Evolutionary conservation across 2,113 vertebrate species (phyloP).

Genomic region (Anhinga anhinga): DNA sequence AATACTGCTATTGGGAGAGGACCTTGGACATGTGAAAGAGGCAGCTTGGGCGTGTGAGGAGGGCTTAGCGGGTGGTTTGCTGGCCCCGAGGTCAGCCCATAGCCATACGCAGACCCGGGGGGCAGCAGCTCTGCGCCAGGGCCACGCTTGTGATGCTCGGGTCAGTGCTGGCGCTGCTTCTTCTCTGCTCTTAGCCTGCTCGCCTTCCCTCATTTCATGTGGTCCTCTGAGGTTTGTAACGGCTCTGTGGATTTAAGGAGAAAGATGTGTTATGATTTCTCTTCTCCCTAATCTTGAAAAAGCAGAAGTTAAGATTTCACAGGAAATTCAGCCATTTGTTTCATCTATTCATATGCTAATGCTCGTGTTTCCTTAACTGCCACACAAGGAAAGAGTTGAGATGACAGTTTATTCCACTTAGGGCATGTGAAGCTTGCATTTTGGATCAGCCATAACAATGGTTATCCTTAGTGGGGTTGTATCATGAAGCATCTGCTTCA

Average conservation of each 20-base stretch:
- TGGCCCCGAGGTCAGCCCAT: background rate
- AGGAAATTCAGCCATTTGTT: background rate
- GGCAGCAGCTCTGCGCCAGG: background rate
- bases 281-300: background rate
- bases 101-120: fast-evolving
- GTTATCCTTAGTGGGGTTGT: background rate
- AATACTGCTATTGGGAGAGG: fast-evolving
- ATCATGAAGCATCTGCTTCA: background rate
- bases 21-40: background rate
- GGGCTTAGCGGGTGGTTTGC: fast-evolving
- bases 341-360: background rate
- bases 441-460: background rate
- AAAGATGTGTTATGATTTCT: background rate
- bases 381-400: background rate
- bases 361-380: background rate
- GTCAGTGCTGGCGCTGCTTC: background rate
- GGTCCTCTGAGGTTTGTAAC: background rate
- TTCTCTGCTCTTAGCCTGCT: background rate
- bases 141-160: background rate
- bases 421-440: background rate
- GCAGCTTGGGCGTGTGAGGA: background rate
- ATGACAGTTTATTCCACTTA: background rate
- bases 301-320: background rate
- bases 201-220: fast-evolving
- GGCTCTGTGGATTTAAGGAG: background rate